Evolutionary conservation across 1,140 invertebrate species (phyloP), one percentile per base, ranked within the genome.

Genomic region (Bombus ignitus): DNA sequence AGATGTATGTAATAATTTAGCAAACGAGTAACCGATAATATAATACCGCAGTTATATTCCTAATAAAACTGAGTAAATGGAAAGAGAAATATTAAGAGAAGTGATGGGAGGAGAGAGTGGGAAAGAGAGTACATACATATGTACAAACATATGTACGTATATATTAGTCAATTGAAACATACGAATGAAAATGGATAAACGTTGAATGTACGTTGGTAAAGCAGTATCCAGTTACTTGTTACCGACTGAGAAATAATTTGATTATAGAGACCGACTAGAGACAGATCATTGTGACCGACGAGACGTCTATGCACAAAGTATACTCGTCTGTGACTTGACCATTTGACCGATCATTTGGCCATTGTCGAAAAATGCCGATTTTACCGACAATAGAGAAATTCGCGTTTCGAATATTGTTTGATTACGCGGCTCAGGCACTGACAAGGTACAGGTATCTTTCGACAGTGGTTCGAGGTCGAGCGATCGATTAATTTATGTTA

Each of bases 201-300:
- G 13, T 32, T 32, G 13, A 18, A 66, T 18, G 4, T 18, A 35
- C 13, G 72, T 35, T 35, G 78, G 35, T 71, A 81, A 39, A 25
- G 37, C 1, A 44, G 53, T 53, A 53, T 18, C 18, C 47, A 9
- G 1, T 81, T 73, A 28, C 22, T 39, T 35, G 25, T 73, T 72
- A 81, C 53, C 80, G 80, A 81, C 53, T 37, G 70, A 62, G 22
- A 4, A 71, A 22, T 32, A 13, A 22, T 73, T 66, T 66, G 15
- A 66, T n/a, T 15, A 32, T 22, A 37, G 32, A 53, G 18, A 8
- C 18, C 47, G 5, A 53, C 47, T 53, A 53, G 6, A 5, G 47
- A 8, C 18, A 53, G 18, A 18, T 5, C 18, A 8, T 53, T 18
- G 47, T 53, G 18, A 53, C 18, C 18, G 47, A 53, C 18, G 5